Evolutionary conservation across 1,140 invertebrate species (phyloP).

Genomic region (Thrips palmi): DNA sequence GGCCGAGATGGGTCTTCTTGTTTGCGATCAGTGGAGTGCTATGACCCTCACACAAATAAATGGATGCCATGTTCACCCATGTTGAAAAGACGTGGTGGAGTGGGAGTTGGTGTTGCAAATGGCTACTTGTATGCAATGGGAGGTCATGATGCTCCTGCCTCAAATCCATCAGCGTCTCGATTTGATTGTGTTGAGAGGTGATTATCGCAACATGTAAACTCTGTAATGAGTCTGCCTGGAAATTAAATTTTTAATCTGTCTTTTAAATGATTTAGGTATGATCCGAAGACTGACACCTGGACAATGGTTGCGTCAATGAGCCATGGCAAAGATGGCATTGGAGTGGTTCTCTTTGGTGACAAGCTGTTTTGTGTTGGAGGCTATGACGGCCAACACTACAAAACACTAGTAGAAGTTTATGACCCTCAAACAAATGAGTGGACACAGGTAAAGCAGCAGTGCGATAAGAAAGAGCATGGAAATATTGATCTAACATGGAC

Average conservation of each 20-base stretch:
- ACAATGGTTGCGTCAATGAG: slow-evolving; percentile 72
- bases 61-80: slow-evolving; percentile 81
- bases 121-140: slow-evolving; percentile 74
- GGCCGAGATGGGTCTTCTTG: slow-evolving; percentile 84
- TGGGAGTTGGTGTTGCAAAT: slow-evolving; percentile 62
- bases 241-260: not conserved
- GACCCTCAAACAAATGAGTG: slow-evolving; percentile 80
- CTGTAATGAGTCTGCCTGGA: not conserved
- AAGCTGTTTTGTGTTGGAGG: slow-evolving; percentile 79
- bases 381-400: slow-evolving; percentile 86
- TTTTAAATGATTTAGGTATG: slow-evolving; percentile 30
- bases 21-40: slow-evolving; percentile 79
- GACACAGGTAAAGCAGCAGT: slow-evolving; percentile 34
- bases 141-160: slow-evolving; percentile 74
- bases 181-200: slow-evolving; percentile 87
- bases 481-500: slow-evolving; percentile 1
- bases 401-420: slow-evolving; percentile 82
- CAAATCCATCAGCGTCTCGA: slow-evolving; percentile 59
- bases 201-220: no score
- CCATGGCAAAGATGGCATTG: slow-evolving; percentile 75
- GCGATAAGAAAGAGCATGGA: slow-evolving; percentile 1
- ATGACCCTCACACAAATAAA: slow-evolving; percentile 75
- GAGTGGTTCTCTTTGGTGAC: slow-evolving; percentile 77
- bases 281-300: slow-evolving; percentile 71
- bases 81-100: slow-evolving; percentile 72